These are phyloP conservation scores for Masticophis lateralis DNA, from an alignment of 2,797 vertebrate genomes.

Conservation along the genomic window DNA sequence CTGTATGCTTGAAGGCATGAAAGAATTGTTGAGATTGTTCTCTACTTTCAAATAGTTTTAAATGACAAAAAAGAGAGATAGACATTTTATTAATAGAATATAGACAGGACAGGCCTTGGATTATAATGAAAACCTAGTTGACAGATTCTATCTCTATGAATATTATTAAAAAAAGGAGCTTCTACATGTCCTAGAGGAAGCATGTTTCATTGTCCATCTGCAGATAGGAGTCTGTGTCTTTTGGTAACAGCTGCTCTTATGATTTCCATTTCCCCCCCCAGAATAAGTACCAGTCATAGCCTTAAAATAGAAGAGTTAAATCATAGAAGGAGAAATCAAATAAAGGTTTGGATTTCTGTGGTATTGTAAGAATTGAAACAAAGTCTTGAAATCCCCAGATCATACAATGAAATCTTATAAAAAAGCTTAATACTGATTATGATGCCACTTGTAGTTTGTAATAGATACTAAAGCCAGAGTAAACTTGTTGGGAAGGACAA, in stretches of 20 bases:
- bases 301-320: not conserved
- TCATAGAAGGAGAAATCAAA: not conserved
- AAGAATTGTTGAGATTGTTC: not conserved
- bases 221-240: not conserved
- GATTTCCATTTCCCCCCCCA: not conserved
- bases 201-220: not conserved
- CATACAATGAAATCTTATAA: not conserved
- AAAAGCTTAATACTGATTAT: not conserved
- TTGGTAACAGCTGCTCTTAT: not conserved
- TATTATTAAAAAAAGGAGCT: not conserved
- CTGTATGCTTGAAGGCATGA: not conserved
- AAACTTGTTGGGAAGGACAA: not conserved
- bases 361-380: not conserved
- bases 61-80: not conserved
- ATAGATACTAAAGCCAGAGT: not conserved
- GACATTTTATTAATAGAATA: not conserved
- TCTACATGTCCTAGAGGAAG: not conserved
- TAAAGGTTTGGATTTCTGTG: not conserved
- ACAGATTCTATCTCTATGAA: not conserved
- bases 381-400: not conserved
- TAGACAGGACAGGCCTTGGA: not conserved
- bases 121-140: not conserved
- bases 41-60: not conserved
- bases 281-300: not conserved
- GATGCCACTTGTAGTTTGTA: not conserved